These are phyloP conservation scores for Xiphophorus maculatus DNA, from an alignment of 2,113 vertebrate species.

Conservation along the genomic window DNA sequence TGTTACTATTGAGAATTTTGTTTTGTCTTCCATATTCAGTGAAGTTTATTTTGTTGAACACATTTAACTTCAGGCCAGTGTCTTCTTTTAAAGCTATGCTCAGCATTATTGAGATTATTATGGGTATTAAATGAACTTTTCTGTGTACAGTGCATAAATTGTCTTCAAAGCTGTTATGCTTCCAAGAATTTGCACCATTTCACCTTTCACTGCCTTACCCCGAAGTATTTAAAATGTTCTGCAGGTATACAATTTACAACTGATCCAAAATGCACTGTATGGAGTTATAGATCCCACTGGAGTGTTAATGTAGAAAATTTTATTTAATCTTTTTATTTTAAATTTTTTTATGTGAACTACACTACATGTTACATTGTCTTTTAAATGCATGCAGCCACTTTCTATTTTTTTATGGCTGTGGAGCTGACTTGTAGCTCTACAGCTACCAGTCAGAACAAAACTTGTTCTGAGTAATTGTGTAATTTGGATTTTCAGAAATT, in stretches of 20 bases:
- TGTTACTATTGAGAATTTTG: slow-evolving; percentile 45
- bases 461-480: not conserved
- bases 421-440: not conserved
- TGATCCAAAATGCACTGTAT: slow-evolving; percentile 13
- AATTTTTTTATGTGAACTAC: not conserved
- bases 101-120: slow-evolving; percentile 12
- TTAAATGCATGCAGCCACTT: not conserved
- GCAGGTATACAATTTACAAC: not conserved
- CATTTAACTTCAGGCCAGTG: slow-evolving; percentile 47
- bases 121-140: slow-evolving; percentile 11
- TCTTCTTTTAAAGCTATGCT: not conserved
- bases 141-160: slow-evolving; percentile 3
- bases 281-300: not conserved
- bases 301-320: not conserved
- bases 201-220: slow-evolving; percentile 42
- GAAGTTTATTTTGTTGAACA: slow-evolving; percentile 15
- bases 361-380: not conserved
- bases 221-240: slow-evolving; percentile 19
- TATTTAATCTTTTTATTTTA: slow-evolving; percentile 8
- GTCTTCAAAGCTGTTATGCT: slow-evolving; percentile 33
- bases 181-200: slow-evolving; percentile 40
- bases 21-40: slow-evolving; percentile 26
- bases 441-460: too few relatives aligned
- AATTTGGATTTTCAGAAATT: not conserved
- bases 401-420: not conserved